Conservation (phyloP, 2,888 invertebrate genomes). For the Hyles lineata region DNA sequence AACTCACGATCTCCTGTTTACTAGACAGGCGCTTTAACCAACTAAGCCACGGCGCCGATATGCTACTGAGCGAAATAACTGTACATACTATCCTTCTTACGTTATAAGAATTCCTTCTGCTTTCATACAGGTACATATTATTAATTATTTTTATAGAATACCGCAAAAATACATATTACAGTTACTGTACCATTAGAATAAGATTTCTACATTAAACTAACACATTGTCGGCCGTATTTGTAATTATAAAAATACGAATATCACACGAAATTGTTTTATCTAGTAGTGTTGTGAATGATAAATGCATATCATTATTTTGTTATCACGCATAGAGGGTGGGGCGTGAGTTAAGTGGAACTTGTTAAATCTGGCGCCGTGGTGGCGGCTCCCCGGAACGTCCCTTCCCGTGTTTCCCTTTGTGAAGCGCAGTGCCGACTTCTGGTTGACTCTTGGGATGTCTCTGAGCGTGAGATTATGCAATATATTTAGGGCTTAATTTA, state of each 20-base stretch:
- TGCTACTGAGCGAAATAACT: background rate
- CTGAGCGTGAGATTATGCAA: no score
- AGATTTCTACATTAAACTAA: no score
- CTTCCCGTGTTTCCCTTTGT: slow-evolving; percentile 4
- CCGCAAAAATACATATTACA: no score
- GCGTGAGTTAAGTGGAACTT: background rate
- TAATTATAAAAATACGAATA: no score
- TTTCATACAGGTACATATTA: background rate
- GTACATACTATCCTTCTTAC: background rate
- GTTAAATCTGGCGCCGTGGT: slow-evolving; percentile 1
- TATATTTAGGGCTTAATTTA: no score
- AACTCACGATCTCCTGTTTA: slow-evolving; percentile 83
- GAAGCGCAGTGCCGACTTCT: background rate
- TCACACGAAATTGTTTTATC: no score
- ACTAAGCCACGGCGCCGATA: slow-evolving; percentile 80
- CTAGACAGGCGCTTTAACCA: slow-evolving; percentile 83
- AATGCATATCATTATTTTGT: background rate
- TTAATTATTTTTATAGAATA: background rate
- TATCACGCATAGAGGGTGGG: slow-evolving; percentile 1
- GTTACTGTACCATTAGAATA: no score
- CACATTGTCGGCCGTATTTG: no score
- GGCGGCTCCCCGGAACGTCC: background rate
- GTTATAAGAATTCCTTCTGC: background rate
- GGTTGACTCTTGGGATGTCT: no score
- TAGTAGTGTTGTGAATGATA: background rate